Evolutionary conservation across 2,113 vertebrate genomes (phyloP).

Genomic region (Pholis gunnellus): DNA sequence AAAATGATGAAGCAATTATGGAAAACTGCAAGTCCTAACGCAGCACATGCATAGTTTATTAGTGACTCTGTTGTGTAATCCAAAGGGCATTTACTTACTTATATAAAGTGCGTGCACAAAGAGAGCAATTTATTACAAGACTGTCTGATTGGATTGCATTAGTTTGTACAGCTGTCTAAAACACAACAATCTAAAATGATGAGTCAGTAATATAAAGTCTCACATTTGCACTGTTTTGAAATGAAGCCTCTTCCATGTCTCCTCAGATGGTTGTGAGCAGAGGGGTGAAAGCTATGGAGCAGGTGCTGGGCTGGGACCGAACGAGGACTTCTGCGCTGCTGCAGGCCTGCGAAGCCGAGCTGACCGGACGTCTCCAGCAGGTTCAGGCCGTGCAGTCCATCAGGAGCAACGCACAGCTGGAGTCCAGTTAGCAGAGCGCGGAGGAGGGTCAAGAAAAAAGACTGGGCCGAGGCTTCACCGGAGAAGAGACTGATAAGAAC

Average conservation of each 20-base stretch:
- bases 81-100: not conserved
- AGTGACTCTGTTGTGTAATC: not conserved
- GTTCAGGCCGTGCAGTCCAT: conserved; percentile 80
- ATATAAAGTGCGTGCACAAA: not conserved
- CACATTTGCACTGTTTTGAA: not conserved
- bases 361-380: conserved; percentile 76
- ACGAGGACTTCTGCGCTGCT: conserved; percentile 72
- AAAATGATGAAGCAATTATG: conserved; percentile 14
- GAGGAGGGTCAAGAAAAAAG: conserved; percentile 28
- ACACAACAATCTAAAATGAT: not conserved
- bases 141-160: not conserved
- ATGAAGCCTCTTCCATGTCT: not conserved
- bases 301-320: conserved; percentile 76
- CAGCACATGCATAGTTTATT: not conserved
- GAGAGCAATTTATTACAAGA: not conserved
- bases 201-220: not conserved
- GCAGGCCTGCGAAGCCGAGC: conserved; percentile 77
- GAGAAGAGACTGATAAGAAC: conserved; percentile 72
- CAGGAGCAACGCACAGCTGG: conserved; percentile 58
- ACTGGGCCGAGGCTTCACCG: conserved; percentile 54
- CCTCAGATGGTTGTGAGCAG: conserved; percentile 78
- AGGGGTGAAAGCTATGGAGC: conserved; percentile 69
- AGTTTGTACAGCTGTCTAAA: not conserved
- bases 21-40: conserved; percentile 24
- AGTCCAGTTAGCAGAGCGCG: conserved; percentile 9